A percentile compares a stretch with the other conserved stretches of the same genome.
phyloP scores from a whole-genome alignment of 92 coral and sea anemone genomes.

The Porites divaricata region DNA sequence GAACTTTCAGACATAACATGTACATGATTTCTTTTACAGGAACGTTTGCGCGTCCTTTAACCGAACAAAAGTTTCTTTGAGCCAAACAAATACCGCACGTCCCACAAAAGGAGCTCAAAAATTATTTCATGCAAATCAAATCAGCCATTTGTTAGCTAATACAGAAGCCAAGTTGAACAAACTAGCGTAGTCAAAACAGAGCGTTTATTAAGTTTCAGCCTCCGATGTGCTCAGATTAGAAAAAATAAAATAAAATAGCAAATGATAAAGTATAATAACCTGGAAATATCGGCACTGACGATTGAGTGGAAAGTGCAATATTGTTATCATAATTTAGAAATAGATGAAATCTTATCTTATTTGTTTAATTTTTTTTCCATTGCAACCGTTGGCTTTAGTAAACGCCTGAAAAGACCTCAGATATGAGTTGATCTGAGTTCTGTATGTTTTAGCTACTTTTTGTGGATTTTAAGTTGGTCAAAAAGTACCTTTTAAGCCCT shows the following conservation, averaged over 20 bases:
- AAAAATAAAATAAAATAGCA: too few relatives aligned
- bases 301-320: not conserved
- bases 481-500: not conserved
- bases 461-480: too few relatives aligned
- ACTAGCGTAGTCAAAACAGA: not conserved
- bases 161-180: not conserved
- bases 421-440: too few relatives aligned
- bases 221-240: not conserved
- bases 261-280: not conserved
- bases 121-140: not conserved
- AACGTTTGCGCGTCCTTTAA: conserved; percentile 17
- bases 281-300: not conserved
- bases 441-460: too few relatives aligned
- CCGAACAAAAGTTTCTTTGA: conserved; percentile 22
- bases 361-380: too few relatives aligned
- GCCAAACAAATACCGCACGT: conserved; percentile 1
- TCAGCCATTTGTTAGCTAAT: not conserved
- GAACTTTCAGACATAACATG: not conserved
- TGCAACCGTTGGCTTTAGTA: too few relatives aligned
- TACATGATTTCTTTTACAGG: not conserved
- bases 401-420: too few relatives aligned
- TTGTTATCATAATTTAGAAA: not conserved
- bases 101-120: not conserved
- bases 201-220: not conserved
- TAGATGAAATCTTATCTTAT: too few relatives aligned